Conservation (phyloP, 2,888 invertebrate species). For the Cartodere bifasciata region DNA sequence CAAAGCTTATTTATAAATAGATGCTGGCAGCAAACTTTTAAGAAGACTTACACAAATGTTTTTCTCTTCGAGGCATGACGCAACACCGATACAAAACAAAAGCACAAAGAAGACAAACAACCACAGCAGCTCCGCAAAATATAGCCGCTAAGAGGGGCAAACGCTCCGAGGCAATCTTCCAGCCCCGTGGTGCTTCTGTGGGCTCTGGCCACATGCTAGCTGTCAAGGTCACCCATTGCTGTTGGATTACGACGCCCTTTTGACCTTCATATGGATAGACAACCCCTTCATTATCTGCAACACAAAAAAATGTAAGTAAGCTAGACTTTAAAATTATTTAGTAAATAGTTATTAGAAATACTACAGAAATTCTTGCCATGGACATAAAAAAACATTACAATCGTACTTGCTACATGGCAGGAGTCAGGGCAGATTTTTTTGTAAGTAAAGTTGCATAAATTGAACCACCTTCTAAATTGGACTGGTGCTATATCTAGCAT, state of each 20-base stretch:
- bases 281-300: slow-evolving; percentile 30
- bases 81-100: slow-evolving; percentile 54
- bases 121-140: slow-evolving; percentile 45
- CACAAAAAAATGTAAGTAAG: too few species aligned
- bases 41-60: slow-evolving; percentile 47
- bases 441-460: too few species aligned
- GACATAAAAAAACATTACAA: too few species aligned
- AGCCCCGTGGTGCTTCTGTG: slow-evolving; percentile 31
- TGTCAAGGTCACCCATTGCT: slow-evolving; percentile 41
- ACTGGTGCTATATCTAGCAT: too few species aligned
- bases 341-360: too few species aligned
- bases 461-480: too few species aligned
- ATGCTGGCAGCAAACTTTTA: background rate
- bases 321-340: too few species aligned
- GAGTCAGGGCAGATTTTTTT: too few species aligned
- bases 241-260: slow-evolving; percentile 34
- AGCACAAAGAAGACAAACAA: slow-evolving; percentile 50
- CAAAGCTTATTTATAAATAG: too few species aligned
- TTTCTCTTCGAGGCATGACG: slow-evolving; percentile 56
- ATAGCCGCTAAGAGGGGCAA: slow-evolving; percentile 37
- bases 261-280: too few species aligned
- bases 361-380: too few species aligned
- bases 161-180: slow-evolving; percentile 36
- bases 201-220: slow-evolving; percentile 40
- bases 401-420: too few species aligned